These are phyloP conservation scores for Cyanistes caeruleus DNA, from an alignment of 2,113 vertebrate species.

Conservation along the genomic window DNA sequence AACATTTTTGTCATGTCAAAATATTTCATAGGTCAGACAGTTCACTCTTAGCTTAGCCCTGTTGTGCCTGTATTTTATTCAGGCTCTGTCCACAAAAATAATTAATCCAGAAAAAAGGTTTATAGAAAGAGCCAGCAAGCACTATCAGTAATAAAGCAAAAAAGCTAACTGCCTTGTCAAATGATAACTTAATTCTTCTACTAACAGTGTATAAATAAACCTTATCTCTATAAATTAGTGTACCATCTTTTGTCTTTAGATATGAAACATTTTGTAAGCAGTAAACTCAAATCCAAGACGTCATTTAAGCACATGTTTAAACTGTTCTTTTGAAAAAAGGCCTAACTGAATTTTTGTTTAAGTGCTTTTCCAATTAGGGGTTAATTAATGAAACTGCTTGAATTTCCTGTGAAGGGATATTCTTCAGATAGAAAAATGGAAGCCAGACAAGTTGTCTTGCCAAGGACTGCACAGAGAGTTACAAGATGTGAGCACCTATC, in stretches of 20 bases:
- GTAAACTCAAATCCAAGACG: neutral
- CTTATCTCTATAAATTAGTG: neutral
- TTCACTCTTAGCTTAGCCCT: neutral
- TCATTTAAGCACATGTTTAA: neutral
- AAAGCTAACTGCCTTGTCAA: neutral
- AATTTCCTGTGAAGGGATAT: neutral
- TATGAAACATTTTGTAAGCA: neutral
- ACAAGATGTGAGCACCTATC: neutral
- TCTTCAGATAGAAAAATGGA: slow-evolving; percentile 1
- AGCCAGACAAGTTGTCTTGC: neutral
- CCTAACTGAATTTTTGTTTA: neutral
- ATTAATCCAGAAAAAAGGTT: neutral
- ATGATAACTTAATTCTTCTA: neutral
- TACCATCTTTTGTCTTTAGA: neutral
- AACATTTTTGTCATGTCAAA: neutral
- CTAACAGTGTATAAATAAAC: neutral
- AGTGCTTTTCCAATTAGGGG: neutral
- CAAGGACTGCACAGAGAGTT: neutral
- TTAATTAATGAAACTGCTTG: neutral
- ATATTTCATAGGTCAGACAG: neutral
- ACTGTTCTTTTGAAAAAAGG: neutral
- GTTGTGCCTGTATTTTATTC: neutral
- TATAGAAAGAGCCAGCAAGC: neutral
- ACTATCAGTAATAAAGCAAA: neutral
- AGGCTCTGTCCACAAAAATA: neutral